Base-by-base conservation (phyloP, 2,113 vertebrate species). In the Tympanuchus pallidicinctus region DNA sequence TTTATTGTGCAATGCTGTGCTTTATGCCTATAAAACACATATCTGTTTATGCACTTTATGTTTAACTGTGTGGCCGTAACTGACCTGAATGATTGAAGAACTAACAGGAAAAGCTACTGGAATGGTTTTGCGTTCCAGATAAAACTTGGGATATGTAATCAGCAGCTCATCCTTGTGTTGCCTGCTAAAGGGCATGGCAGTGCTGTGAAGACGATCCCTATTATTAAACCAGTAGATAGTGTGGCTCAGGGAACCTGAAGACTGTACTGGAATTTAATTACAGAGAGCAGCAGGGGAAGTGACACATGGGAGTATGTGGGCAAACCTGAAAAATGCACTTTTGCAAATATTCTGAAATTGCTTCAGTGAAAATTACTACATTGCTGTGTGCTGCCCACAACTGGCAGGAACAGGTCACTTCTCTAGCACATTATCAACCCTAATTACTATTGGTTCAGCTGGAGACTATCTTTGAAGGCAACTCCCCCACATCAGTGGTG, bases 231-330 rank as follows among this genome's bases (percentile, higher is more conserved):
- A 0, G 30, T 67, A 20, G 48, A 27, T 28, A 63, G 48, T 3
- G 16, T 38, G 80, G 74, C 84, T 85, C 80, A 56, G 59, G 88
- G 71, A 85, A 59, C 34, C 87, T 73, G 65, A 69, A 66, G 79
- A 42, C 42, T 67, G 79, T 6, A 2, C 61, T 85, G 71, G 25
- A 61, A 72, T 73, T 57, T 84, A 91, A 88, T 82, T 85, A 88
- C 2, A 24, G 66, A 60, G 71, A 88, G 56, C 70, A 81, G 89
- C 64, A 66, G 81, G 92, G 54, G 42, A 77, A 25, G 66, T 42
- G 38, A 24, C 8, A 48, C 54, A 59, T 18, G 75, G 65, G 75
- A 85, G 60, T 54, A 50, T 20, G 70, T 30, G 70, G 80, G 59
- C 1, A 2, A 91, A 76, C 84, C 89, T 84, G 74, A 6, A 50